Conservation (phyloP, 2,113 vertebrate genomes). For the Machaerirhynchus nigripectus region DNA sequence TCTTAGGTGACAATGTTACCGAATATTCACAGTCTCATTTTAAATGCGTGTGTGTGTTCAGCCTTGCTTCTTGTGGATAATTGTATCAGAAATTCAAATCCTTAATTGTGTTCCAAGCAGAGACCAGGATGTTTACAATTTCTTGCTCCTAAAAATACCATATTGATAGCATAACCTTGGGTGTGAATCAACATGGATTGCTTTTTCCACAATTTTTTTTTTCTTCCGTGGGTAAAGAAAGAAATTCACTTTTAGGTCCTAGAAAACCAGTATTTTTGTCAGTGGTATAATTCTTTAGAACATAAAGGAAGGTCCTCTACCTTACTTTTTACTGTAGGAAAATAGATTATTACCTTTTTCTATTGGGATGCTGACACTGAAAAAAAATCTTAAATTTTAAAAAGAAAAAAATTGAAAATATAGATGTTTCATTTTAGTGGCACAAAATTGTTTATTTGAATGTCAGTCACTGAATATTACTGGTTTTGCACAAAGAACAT, state of each 20-base stretch:
- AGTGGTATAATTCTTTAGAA: background rate
- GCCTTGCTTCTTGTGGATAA: background rate
- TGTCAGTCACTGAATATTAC: background rate
- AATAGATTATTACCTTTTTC: background rate
- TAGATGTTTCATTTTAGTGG: background rate
- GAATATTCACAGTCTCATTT: background rate
- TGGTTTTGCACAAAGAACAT: background rate
- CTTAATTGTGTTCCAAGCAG: background rate
- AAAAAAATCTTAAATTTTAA: background rate
- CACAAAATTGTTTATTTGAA: background rate
- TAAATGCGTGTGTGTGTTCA: background rate
- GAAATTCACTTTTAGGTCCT: background rate
- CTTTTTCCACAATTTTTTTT: background rate
- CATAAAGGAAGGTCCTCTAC: background rate
- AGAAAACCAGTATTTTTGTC: background rate
- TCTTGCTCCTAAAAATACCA: background rate
- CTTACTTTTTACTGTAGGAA: background rate
- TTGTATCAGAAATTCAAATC: background rate
- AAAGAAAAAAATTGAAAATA: background rate
- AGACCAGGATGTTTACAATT: background rate
- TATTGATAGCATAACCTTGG: background rate
- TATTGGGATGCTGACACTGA: background rate
- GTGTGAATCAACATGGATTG: accelerated
- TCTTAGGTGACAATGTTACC: background rate
- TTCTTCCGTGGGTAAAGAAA: background rate